Evolutionary conservation across 2,797 vertebrate genomes (phyloP).

Genomic region (Pangasius sanitwongsei): DNA sequence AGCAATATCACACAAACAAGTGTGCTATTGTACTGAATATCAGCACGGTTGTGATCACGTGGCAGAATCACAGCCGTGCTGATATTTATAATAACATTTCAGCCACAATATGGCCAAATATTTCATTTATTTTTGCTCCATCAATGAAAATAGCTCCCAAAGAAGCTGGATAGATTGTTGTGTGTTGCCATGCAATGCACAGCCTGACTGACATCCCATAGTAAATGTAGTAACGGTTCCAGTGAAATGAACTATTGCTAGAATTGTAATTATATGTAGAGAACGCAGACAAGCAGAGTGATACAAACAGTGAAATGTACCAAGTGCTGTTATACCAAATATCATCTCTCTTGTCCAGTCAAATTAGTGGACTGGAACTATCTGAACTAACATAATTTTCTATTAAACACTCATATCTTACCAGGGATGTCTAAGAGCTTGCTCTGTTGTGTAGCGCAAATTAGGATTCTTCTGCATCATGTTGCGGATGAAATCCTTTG

Average conservation of each 20-base stretch:
- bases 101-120: too few species aligned
- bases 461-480: conserved; percentile 92
- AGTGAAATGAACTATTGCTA: background rate
- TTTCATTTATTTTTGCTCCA: too few species aligned
- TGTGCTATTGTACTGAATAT: too few species aligned
- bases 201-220: too few species aligned
- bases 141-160: too few species aligned
- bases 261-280: background rate
- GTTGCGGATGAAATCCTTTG: conserved; percentile 94
- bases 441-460: conserved; percentile 85
- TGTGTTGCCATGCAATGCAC: too few species aligned
- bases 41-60: too few species aligned
- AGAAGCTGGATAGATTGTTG: too few species aligned
- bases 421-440: conserved; percentile 93
- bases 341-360: background rate
- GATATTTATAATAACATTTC: too few species aligned
- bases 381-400: background rate
- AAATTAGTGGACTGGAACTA: background rate
- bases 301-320: background rate
- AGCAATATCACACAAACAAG: too few species aligned
- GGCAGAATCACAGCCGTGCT: too few species aligned
- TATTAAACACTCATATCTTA: conserved; percentile 66
- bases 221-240: too few species aligned
- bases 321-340: background rate
- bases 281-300: background rate